Base-by-base conservation (phyloP, 2,797 vertebrate genomes). In the Hypotaenidia okinawae region DNA sequence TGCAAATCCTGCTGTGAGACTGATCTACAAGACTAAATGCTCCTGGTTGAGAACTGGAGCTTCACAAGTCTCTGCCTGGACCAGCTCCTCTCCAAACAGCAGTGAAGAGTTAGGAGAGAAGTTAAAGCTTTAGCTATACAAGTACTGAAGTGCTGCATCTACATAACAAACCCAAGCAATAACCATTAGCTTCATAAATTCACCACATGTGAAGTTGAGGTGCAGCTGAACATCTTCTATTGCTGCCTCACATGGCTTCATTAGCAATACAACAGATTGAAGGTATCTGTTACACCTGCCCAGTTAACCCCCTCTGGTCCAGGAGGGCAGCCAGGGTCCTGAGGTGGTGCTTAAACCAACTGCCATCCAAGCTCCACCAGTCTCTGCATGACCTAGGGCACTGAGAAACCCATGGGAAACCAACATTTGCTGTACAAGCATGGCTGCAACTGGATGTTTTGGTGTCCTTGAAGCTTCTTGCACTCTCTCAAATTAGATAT, bases 341-440 rank as follows among this genome's bases (percentile, higher is more conserved):
- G 13, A 23, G 19, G 55, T 21, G n/a, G n/a, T 13, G 55, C 55
- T 19, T 21, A 13, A 9, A 22, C 6, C 54, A 57, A 21, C 14
- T 17, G 27, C 27, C 33, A 24, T 57, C 28, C 64, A 12, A 33
- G 24, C 35, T 75, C 45, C 9, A 5, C 6, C 77, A n/a, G 59
- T 3, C 37, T 52, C 35, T 17, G 12, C 47, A 54, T 41, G 57
- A 8, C 28, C 16, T 3, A 28, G 14, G 17, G 37, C 18, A 47
- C 11, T 1, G 22, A 52, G 35, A 52, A 68, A 32, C 9, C 57
- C 62, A 37, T 58, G 63, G 33, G 55, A 43, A 76, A 37, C 45
- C 45, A 23, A 8, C 5, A 1, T 23, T 32, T 7, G 4, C 16
- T 39, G 9, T 2, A 27, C 39, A 43, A 12, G 6, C 2, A 5